Evolutionary conservation across 2,888 invertebrate species (phyloP), one percentile per base, ranked within the genome.

Genomic region (Sisyra terminalis): DNA sequence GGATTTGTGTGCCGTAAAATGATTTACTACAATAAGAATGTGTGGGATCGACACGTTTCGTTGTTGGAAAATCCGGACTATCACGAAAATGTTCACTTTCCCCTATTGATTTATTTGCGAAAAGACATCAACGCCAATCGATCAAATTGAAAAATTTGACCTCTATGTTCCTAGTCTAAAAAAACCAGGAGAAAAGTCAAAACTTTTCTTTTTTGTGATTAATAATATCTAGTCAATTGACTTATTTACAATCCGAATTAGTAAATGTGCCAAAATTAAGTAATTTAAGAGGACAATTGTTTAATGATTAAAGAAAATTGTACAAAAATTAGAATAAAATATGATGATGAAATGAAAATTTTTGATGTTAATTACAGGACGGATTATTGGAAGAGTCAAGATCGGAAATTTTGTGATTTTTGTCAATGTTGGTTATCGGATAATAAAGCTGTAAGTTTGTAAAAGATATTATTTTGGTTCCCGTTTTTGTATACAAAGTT

Each of bases 351-450:
- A 9, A 34, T 34, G 14, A 34, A 34, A 34, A 3, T 32, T 34
- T n/a, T 15, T 6, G 9, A 3, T 32, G 5, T 39, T 11, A 13
- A 13, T 70, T 69, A 39, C 60, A 93, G 89, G 92, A 81, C 90
- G 2, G 90, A 92, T 52, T 92, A 86, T 59, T 97, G 97, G 97
- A 89, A 92, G 61, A 96, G 96, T 16, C 85, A 90, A 56, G 88
- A 87, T 0, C 77, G 87, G 47, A 94, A 96, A 61, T 94, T 81
- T 61, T 97, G 97, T 58, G 93, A 96, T 51, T 90, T 92, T 63
- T 97, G 97, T 66, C 94, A 96, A 64, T 94, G 94, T 58, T 97
- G 96, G 96, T 85, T 93, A 53, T 87, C 93, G 43, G 94, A 96
- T 62, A 97, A 97, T 59, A 92, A 89, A 71, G 86, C 92, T 42